Base-by-base conservation (phyloP, 2,888 invertebrate species). In the Zaprionus bogoriensis region DNA sequence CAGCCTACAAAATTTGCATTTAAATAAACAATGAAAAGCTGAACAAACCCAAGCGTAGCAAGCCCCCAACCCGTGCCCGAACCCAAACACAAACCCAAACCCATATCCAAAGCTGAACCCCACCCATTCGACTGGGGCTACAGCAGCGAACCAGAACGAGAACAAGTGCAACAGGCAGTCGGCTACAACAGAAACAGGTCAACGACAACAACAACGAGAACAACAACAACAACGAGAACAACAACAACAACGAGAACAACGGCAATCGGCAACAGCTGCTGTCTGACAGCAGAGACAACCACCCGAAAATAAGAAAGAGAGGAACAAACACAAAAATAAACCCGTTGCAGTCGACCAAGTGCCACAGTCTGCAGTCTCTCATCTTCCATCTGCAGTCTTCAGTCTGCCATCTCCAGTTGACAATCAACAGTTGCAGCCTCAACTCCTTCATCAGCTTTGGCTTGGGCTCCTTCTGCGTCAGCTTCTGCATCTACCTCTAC, bases 151-250 rank as follows among this genome's bases (percentile, higher is more conserved):
- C 58, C 52, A 63, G 58, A 65, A 57, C 39, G 66, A 57, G 69
- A 74, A 67, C 74, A 70, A 67, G 67, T 73, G 73, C 74, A 73
- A 62, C 74, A 74, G 61, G 74, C 72, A 67, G 70, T 28, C 57
- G 59, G 61, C 45, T 54, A 44, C 25, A 23, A 44, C 42, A 60
- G 42, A 78, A 75, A 59, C 72, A 45, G 76, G 64, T 73, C 74
- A 68, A 64, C 66, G 66, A 50, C 64, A 61, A 51, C 53, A 63
- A 27, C 32, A 48, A 3, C 32, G 14, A 27, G 42, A 45, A 23
- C 51, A 47, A 14, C 55, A 41, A 20, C 47, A 48, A 27, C 42
- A 62, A 36, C 52, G 59, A 22, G 46, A n/a, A n/a, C n/a, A n/a
- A n/a, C n/a, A n/a, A n/a, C n/a, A n/a, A n/a, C n/a, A n/a, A n/a